Evolutionary conservation across 2,113 vertebrate species (phyloP).

Genomic region (Megaleporinus macrocephalus): DNA sequence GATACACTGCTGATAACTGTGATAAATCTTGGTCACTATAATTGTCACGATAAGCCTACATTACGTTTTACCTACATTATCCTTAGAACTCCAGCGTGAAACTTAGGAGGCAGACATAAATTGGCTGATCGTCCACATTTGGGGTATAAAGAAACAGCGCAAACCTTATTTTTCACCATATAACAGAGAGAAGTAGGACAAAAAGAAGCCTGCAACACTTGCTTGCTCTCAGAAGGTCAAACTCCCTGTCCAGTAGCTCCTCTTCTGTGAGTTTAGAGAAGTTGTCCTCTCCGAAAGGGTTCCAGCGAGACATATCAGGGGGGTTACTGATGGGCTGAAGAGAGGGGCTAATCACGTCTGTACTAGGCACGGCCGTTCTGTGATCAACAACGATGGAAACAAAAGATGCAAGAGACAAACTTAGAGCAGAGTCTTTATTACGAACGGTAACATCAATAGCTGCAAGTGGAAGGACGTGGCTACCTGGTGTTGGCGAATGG

Average conservation of each 20-base stretch:
- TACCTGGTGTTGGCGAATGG: slow-evolving; percentile 77
- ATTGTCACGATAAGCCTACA: too few species aligned
- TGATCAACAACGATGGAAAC: not conserved
- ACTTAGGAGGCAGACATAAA: too few species aligned
- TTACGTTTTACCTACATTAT: too few species aligned
- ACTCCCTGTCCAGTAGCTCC: slow-evolving; percentile 95
- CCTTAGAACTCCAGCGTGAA: too few species aligned
- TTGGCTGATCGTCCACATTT: too few species aligned
- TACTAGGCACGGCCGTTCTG: slow-evolving; percentile 76
- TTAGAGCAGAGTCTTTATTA: too few species aligned
- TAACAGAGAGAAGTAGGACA: not conserved
- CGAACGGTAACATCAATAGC: too few species aligned
- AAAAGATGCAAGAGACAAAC: too few species aligned
- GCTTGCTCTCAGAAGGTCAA: slow-evolving; percentile 98
- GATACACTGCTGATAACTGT: too few species aligned
- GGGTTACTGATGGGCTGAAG: slow-evolving; percentile 85
- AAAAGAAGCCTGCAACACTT: slow-evolving; percentile 76
- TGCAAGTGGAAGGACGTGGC: not conserved
- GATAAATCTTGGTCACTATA: too few species aligned
- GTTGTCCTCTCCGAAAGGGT: slow-evolving; percentile 97
- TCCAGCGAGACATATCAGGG: slow-evolving; percentile 98
- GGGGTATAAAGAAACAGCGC: too few species aligned
- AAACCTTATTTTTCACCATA: too few species aligned
- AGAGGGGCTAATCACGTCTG: slow-evolving; percentile 74
- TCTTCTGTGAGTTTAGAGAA: slow-evolving; percentile 96